Percentiles rank a stretch among this genome's conserved stretches.
These are phyloP conservation scores for Sarcoramphus papa DNA, from an alignment of 2,797 vertebrate species.

Conservation along the genomic window DNA sequence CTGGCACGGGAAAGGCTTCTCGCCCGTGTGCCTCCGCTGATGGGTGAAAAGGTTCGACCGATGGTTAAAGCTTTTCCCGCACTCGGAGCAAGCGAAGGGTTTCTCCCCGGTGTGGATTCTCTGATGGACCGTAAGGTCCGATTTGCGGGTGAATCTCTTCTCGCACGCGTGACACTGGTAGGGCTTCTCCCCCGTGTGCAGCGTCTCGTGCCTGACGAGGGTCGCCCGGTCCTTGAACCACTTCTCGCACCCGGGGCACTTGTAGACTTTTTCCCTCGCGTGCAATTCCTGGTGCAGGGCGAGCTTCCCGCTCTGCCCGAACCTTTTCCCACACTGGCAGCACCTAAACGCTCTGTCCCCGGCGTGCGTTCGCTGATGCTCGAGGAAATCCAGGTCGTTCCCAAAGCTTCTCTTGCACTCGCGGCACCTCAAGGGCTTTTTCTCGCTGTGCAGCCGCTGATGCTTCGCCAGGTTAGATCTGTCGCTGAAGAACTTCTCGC, in stretches of 20 bases:
- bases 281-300: not conserved
- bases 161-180: not conserved
- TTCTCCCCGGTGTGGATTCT: conserved; percentile 42
- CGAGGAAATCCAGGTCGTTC: not conserved
- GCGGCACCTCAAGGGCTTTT: not conserved
- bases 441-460: not conserved
- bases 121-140: conserved; percentile 61
- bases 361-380: not conserved
- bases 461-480: not conserved
- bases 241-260: not conserved
- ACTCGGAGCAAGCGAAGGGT: not conserved
- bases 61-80: not conserved
- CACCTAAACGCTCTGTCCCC: not conserved
- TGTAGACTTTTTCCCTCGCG: not conserved
- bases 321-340: not conserved
- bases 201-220: not conserved
- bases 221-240: not conserved
- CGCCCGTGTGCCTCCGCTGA: not conserved
- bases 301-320: not conserved
- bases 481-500: not conserved
- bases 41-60: not conserved
- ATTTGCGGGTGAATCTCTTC: conserved; percentile 33
- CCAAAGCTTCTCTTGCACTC: not conserved
- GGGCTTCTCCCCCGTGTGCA: not conserved
- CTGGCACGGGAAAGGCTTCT: not conserved